Percentiles rank a stretch among this genome's conserved stretches.
Evolutionary conservation across 92 coral and sea anemone species (phyloP).

Genomic region (Phymanthus crucifer): DNA sequence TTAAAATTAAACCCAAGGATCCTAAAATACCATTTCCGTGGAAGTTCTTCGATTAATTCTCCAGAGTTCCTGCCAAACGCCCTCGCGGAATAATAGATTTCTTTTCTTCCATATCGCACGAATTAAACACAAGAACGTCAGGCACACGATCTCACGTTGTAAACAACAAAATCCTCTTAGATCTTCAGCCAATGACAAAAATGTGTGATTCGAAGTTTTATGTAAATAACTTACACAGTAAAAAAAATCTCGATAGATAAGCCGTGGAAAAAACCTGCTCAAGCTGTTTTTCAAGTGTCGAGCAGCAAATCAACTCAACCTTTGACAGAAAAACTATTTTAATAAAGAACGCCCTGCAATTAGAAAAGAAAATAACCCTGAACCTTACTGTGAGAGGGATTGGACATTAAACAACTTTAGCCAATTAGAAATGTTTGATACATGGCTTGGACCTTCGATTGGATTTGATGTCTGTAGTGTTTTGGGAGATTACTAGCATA

Average conservation of each 20-base stretch:
- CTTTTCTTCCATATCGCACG: no score
- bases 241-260: background rate
- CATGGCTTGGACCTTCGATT: background rate
- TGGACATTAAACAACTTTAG: background rate
- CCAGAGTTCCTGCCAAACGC: background rate
- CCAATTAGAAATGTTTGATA: background rate
- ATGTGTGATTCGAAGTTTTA: background rate
- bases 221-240: background rate
- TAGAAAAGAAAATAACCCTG: background rate
- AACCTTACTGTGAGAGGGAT: background rate
- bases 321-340: background rate
- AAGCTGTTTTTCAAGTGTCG: background rate
- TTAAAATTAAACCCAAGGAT: background rate
- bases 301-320: background rate
- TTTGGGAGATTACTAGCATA: background rate
- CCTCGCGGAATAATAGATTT: background rate
- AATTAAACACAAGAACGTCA: background rate
- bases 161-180: background rate
- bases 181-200: background rate
- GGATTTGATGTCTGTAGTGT: background rate
- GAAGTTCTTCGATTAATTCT: background rate
- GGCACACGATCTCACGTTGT: background rate
- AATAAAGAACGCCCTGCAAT: background rate
- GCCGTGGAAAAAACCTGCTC: background rate
- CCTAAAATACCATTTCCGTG: background rate